phyloP scores from a whole-genome alignment of 2,797 vertebrate species.

The Acrocephalus scirpaceus region DNA sequence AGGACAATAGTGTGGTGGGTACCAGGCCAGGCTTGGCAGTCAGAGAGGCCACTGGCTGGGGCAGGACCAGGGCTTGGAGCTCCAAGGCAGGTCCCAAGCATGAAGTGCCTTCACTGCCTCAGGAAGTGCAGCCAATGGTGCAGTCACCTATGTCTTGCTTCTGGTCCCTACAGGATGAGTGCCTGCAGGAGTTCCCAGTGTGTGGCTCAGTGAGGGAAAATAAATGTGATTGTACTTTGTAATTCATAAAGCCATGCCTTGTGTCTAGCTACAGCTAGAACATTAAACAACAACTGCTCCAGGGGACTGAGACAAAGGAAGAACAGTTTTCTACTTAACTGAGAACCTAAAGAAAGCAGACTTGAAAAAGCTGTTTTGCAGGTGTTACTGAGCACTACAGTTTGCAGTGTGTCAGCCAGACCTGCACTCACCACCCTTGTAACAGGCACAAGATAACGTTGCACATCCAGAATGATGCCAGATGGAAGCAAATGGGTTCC shows the following conservation, averaged over 20 bases:
- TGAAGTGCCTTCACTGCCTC: background rate
- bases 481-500: background rate
- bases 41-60: accelerated
- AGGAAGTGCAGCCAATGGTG: accelerated
- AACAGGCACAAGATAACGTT: background rate
- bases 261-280: background rate
- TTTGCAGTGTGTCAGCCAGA: background rate
- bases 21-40: background rate
- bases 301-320: background rate
- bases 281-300: background rate
- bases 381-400: accelerated
- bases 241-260: background rate
- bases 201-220: background rate
- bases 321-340: background rate
- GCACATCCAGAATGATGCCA: accelerated
- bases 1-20: background rate
- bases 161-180: no score
- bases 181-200: background rate
- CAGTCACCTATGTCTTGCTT: background rate
- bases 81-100: background rate
- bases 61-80: background rate
- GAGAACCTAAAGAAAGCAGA: background rate
- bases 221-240: background rate
- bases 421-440: background rate
- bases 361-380: background rate